Base-by-base conservation (phyloP, 2,888 invertebrate species). In the Parapristionchus giblindavisi region DNA sequence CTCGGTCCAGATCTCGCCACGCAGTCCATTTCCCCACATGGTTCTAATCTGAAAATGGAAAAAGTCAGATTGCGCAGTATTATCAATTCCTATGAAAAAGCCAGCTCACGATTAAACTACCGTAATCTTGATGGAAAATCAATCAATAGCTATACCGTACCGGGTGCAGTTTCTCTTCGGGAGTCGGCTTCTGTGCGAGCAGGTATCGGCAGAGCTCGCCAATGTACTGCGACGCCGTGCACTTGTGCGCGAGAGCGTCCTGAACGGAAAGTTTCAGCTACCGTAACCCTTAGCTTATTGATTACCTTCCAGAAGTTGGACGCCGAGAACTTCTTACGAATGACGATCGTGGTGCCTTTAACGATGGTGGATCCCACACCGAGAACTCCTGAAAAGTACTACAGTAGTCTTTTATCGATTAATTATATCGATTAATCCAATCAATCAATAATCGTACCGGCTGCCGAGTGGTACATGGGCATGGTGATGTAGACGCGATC, bases 401-500 rank as follows among this genome's bases (percentile, higher is more conserved):
- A 14, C 21, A 48, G n/a, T n/a, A n/a, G n/a, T n/a, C n/a, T n/a
- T n/a, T n/a, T n/a, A n/a, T n/a, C n/a, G n/a, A n/a, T n/a, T n/a
- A n/a, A n/a, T n/a, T n/a, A n/a, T n/a, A n/a, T n/a, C n/a, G n/a
- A n/a, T n/a, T n/a, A n/a, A n/a, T n/a, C n/a, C n/a, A n/a, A n/a
- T n/a, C n/a, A n/a, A n/a, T n/a, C n/a, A n/a, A n/a, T n/a, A n/a
- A n/a, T n/a, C n/a, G n/a, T n/a, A 91, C 96, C 96, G 4, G 95
- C 96, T 0, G 96, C 95, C 0, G 96, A 94, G 89, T 99, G 98
- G 89, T 98, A 99, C 21, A 98, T 90, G 0, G 98, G 98, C 88
- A 99, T 91, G 0, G 95, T 93, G 24, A 94, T 93, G 89, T 98
- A 98, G 84, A 95, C 92, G 66, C 93, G 90, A 88, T 98, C 97